Percentiles rank a stretch among this genome's conserved stretches.
These are phyloP conservation scores for Callosobruchus maculatus DNA, from an alignment of 2,888 invertebrate genomes.

Conservation along the genomic window DNA sequence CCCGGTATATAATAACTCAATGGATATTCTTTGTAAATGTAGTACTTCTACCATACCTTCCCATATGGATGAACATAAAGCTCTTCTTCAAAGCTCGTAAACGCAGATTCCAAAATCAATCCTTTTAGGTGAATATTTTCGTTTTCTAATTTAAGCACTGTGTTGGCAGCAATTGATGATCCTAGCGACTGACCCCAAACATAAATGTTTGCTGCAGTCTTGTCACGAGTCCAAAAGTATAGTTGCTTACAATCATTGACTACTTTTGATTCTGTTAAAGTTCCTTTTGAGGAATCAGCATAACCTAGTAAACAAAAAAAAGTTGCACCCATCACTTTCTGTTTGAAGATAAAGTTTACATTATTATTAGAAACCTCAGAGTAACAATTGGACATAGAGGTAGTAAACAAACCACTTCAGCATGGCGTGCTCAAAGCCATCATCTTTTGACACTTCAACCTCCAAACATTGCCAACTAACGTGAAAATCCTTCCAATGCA, in stretches of 20 bases:
- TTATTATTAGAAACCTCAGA: too few relatives aligned
- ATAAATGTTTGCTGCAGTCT: constrained; percentile 36
- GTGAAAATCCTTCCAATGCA: too few relatives aligned
- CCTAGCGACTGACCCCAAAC: constrained; percentile 46
- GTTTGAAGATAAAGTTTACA: too few relatives aligned
- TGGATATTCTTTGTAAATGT: not conserved
- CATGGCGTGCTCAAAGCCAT: too few relatives aligned
- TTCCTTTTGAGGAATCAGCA: constrained; percentile 39
- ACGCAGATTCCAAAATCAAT: constrained; percentile 39
- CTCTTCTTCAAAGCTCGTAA: constrained; percentile 39
- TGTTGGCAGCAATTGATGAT: constrained; percentile 37
- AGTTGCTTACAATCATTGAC: constrained; percentile 40
- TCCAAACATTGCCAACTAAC: too few relatives aligned
- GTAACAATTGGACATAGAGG: too few relatives aligned
- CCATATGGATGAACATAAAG: constrained; percentile 36
- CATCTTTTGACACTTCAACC: too few relatives aligned
- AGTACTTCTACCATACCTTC: constrained; percentile 24
- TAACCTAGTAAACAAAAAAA: constrained; percentile 39
- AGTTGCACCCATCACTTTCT: too few relatives aligned
- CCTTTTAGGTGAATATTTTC: constrained; percentile 27
- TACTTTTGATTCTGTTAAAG: constrained; percentile 37
- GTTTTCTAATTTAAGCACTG: constrained; percentile 26
- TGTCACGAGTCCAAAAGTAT: constrained; percentile 36
- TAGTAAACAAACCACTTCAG: too few relatives aligned
- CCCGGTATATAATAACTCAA: too few relatives aligned